Conservation (phyloP, 2,797 vertebrate genomes). For the Eremophila alpestris region DNA sequence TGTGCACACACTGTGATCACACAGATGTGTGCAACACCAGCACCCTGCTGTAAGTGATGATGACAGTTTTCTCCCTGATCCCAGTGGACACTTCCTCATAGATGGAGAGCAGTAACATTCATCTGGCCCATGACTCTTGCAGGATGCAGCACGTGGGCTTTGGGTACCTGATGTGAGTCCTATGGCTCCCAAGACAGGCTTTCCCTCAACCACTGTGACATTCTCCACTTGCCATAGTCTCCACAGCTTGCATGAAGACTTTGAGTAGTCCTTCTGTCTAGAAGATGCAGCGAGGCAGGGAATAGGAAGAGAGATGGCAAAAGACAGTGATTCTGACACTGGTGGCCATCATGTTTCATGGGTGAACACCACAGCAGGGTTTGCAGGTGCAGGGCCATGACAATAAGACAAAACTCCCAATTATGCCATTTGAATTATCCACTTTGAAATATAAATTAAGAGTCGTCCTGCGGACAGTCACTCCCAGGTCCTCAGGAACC, state of each 20-base stretch:
- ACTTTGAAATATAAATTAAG: slow-evolving; percentile 8
- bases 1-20: background rate
- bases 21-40: background rate
- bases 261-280: background rate
- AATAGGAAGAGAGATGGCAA: background rate
- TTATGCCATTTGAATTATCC: slow-evolving; percentile 2
- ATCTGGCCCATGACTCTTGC: background rate
- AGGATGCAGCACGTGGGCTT: background rate
- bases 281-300: background rate
- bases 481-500: background rate
- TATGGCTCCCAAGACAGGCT: background rate
- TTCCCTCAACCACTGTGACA: background rate
- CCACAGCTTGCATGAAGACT: background rate
- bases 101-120: background rate
- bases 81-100: background rate
- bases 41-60: background rate
- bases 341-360: background rate
- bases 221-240: background rate
- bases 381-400: background rate
- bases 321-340: background rate
- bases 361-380: background rate
- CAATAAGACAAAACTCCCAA: background rate
- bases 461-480: background rate
- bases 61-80: background rate
- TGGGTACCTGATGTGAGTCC: background rate